Base-by-base conservation (phyloP, 2,113 vertebrate genomes). In the Elachura formosa region DNA sequence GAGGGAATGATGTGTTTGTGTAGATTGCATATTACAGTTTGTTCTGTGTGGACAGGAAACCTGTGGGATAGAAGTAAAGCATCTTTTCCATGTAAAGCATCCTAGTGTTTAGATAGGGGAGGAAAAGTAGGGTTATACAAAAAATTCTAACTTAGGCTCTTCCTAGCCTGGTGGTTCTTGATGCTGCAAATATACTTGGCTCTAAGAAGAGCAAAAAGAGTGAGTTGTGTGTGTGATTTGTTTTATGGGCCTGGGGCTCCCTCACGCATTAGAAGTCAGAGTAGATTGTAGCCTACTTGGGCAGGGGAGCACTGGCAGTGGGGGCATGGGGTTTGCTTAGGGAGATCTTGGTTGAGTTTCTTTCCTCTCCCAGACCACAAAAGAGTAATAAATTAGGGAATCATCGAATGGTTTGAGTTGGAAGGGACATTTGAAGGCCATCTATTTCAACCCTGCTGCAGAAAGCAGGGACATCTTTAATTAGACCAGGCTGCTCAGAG, bases 261-360 rank as follows among this genome's bases (percentile, higher is more conserved):
- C 29, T 80, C 19, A 36, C 34, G 25, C 0, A 0, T 40, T 49
- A 36, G 7, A 43, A 64, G 6, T 61, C 38, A 69, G 29, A 84
- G 12, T 21, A 71, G 8, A 29, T 24, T 63, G 13, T 22, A 48
- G 43, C 24, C 40, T 64, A 24, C 36, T 61, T 89, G 15, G 45
- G 36, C 33, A 56, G 29, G 7, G 17, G 38, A 84, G 11, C 5
- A 46, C 19, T 18, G 24, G 24, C 49, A 78, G 20, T 0, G 0
- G 14, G 17, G 45, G 13, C 28, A 45, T 14, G 22, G 43, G 10
- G 2, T 43, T 80, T 72, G 14, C 36, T 52, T 54, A 79, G 25
- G 22, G 15, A 48, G 14, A 51, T 12, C 20, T 46, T 63, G 11
- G 6, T 24, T 59, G 11, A 38, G 10, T 76, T 69, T 83, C 18